These are phyloP conservation scores for Eumerus sabulonum DNA, from an alignment of 2,888 invertebrate genomes.

Conservation along the genomic window DNA sequence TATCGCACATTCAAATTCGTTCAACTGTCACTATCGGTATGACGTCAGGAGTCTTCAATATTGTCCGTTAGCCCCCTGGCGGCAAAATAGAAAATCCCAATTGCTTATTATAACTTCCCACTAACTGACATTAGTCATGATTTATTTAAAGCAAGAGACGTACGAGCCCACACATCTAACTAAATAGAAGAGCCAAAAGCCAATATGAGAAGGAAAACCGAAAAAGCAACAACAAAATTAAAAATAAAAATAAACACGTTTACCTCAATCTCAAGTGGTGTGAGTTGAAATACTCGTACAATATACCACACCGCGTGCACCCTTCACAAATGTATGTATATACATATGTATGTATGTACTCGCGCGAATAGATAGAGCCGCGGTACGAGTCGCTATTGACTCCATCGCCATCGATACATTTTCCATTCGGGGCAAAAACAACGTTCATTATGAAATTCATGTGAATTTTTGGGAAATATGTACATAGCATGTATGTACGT, in stretches of 20 bases:
- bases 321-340: slow-evolving; percentile 22
- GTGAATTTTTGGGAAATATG: slow-evolving; percentile 45
- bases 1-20: slow-evolving; percentile 44
- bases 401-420: background rate
- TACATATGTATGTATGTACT: slow-evolving; percentile 9
- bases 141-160: slow-evolving; percentile 19
- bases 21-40: slow-evolving; percentile 43
- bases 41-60: slow-evolving; percentile 42
- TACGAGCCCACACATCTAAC: slow-evolving; percentile 27
- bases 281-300: slow-evolving; percentile 25
- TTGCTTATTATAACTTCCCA: background rate
- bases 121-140: slow-evolving; percentile 42
- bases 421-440: slow-evolving; percentile 30
- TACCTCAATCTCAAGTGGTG: no score
- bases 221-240: slow-evolving; percentile 5
- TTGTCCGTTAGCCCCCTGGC: slow-evolving; percentile 30
- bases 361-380: slow-evolving; percentile 19
- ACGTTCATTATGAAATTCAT: slow-evolving; percentile 40
- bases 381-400: slow-evolving; percentile 5
- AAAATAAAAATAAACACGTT: slow-evolving; percentile 5
- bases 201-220: background rate
- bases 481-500: no score
- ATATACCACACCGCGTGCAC: slow-evolving; percentile 42
- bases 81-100: slow-evolving; percentile 18
- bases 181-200: background rate